phyloP scores from a whole-genome alignment of 2,113 vertebrate species.

The Hydrochoerus hydrochaeris region DNA sequence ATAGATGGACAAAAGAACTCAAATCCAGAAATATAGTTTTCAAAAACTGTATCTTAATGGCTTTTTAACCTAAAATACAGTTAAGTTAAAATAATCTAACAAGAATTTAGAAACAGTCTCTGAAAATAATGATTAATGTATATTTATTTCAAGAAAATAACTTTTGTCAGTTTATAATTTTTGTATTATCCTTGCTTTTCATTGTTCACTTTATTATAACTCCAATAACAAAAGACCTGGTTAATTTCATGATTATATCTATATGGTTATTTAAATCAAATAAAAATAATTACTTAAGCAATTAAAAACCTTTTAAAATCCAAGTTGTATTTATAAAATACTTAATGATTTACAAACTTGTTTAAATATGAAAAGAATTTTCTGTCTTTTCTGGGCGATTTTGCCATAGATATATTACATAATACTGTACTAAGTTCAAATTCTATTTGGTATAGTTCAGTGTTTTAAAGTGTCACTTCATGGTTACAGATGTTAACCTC shows the following conservation, averaged over 20 bases:
- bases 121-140: constrained; percentile 8
- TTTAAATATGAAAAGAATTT: constrained; percentile 56
- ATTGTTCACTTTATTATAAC: not conserved
- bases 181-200: not conserved
- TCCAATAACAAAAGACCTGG: not conserved
- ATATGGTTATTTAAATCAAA: not conserved
- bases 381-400: constrained; percentile 29
- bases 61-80: not conserved
- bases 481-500: constrained; percentile 34
- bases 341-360: constrained; percentile 45
- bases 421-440: constrained; percentile 48
- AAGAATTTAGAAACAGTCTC: not conserved
- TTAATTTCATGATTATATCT: not conserved
- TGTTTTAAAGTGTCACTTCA: not conserved
- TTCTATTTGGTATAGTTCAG: constrained; percentile 19
- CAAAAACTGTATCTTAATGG: not conserved
- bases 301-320: not conserved
- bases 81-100: not conserved
- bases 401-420: constrained; percentile 51
- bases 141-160: constrained; percentile 42
- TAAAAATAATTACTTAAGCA: not conserved
- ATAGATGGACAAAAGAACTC: not conserved
- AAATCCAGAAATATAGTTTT: not conserved
- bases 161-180: not conserved
- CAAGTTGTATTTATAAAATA: not conserved